Conservation (phyloP, 2,797 vertebrate genomes). For the Micromesistius poutassou region DNA sequence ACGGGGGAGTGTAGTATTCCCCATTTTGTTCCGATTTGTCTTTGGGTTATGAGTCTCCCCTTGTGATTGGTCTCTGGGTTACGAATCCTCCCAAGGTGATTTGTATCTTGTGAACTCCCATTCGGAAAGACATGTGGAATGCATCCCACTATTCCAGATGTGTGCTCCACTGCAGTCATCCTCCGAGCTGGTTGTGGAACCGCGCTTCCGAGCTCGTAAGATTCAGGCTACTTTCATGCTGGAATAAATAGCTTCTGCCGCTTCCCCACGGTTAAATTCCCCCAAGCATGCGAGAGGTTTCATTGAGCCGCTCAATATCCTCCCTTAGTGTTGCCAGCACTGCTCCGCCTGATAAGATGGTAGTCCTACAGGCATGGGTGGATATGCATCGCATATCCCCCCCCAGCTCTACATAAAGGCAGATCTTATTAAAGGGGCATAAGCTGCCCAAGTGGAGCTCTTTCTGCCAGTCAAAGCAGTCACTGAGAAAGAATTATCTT, state of each 20-base stretch:
- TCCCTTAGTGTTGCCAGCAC: slow-evolving; percentile 45
- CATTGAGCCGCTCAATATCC: slow-evolving; percentile 36
- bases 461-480: slow-evolving; percentile 52
- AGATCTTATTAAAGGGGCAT: slow-evolving; percentile 52
- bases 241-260: slow-evolving; percentile 28
- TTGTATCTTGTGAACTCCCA: slow-evolving; percentile 25
- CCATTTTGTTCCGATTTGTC: background rate
- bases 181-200: slow-evolving; percentile 19
- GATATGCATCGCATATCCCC: slow-evolving; percentile 56
- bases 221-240: slow-evolving; percentile 14
- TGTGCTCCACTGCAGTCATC: slow-evolving; percentile 44
- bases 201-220: slow-evolving; percentile 14
- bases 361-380: slow-evolving; percentile 37
- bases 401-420: slow-evolving; percentile 48
- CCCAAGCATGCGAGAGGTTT: slow-evolving; percentile 49
- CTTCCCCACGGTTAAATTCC: slow-evolving; percentile 37
- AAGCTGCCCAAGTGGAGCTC: slow-evolving; percentile 35
- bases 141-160: slow-evolving; percentile 47
- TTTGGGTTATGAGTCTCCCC: slow-evolving; percentile 20
- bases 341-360: slow-evolving; percentile 49
- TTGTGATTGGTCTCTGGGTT: slow-evolving; percentile 10
- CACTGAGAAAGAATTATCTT: slow-evolving; percentile 37
- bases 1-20: background rate
- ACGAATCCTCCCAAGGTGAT: slow-evolving; percentile 23
- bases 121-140: slow-evolving; percentile 40